These are phyloP conservation scores for Ypsolopha scabrella DNA, from an alignment of 2,888 invertebrate species.

Conservation along the genomic window DNA sequence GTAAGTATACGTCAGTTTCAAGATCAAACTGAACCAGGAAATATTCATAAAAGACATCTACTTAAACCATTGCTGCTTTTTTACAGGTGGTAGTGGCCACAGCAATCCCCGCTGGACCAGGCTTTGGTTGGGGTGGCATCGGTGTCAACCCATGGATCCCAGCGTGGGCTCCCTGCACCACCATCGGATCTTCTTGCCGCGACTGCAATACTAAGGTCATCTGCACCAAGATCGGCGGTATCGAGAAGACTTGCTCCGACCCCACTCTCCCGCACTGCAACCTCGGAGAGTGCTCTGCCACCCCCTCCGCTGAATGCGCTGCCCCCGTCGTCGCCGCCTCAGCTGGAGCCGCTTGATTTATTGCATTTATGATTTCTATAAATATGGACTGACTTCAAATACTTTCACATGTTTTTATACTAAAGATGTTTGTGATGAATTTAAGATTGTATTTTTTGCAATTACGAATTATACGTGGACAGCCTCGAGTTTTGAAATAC, in stretches of 20 bases:
- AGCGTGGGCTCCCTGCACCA: constrained; percentile 44
- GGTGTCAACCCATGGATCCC: constrained; percentile 45
- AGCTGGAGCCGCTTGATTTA: not conserved
- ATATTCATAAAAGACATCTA: too few relatives aligned
- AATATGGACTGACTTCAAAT: too few relatives aligned
- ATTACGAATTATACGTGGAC: too few relatives aligned
- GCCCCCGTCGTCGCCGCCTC: constrained; percentile 12
- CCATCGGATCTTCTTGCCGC: constrained; percentile 35
- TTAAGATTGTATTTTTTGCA: too few relatives aligned
- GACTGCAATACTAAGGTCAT: constrained; percentile 47
- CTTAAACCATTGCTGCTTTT: not conserved
- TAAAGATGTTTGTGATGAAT: too few relatives aligned
- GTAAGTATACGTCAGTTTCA: constrained; percentile 27
- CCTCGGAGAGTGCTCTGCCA: constrained; percentile 56
- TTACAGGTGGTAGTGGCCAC: constrained; percentile 35
- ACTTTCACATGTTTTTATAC: too few relatives aligned
- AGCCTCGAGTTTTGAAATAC: too few relatives aligned
- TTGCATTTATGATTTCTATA: too few relatives aligned
- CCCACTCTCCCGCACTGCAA: constrained; percentile 54
- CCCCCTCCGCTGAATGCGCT: constrained; percentile 43
- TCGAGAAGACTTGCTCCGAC: constrained; percentile 42
- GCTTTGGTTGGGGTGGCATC: not conserved
- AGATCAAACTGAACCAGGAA: too few relatives aligned
- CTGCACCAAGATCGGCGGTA: constrained; percentile 51
- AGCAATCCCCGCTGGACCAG: constrained; percentile 30